These are phyloP conservation scores for Cyclophora punctaria DNA, from an alignment of 2,888 invertebrate genomes.

Conservation along the genomic window DNA sequence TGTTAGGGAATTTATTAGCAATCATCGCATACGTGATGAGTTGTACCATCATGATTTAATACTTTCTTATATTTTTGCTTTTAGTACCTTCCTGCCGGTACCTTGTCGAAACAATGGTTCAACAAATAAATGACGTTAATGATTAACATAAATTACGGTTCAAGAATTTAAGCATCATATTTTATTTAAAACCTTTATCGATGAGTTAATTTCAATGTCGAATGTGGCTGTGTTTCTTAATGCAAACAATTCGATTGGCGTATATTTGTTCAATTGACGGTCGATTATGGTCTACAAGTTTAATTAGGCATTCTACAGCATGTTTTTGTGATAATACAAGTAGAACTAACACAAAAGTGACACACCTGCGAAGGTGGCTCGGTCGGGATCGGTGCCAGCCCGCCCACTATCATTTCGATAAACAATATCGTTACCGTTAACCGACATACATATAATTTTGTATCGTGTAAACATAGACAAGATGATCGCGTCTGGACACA, in stretches of 20 bases:
- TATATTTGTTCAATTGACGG: slow-evolving; percentile 46
- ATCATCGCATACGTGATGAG: no score
- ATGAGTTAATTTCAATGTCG: slow-evolving; percentile 21
- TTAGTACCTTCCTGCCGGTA: no score
- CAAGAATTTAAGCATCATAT: no score
- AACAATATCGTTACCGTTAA: slow-evolving; percentile 54
- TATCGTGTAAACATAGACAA: slow-evolving; percentile 35
- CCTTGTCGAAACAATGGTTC: slow-evolving; percentile 1
- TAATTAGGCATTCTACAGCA: slow-evolving; percentile 28
- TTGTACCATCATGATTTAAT: no score
- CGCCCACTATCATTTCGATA: slow-evolving; percentile 47
- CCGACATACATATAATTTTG: slow-evolving; percentile 36
- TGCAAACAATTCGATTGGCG: slow-evolving; percentile 29
- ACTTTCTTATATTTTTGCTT: no score
- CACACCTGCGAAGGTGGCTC: slow-evolving; percentile 55
- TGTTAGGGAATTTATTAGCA: no score
- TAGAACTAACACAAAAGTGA: slow-evolving; percentile 28
- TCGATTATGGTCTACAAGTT: slow-evolving; percentile 28
- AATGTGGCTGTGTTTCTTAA: slow-evolving; percentile 21
- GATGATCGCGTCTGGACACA: slow-evolving; percentile 13
- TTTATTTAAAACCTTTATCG: slow-evolving; percentile 1
- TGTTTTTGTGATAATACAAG: slow-evolving; percentile 16
- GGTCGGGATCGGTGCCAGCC: slow-evolving; percentile 44
- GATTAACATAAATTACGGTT: slow-evolving; percentile 12
- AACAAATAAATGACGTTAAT: slow-evolving; percentile 15